Evolutionary conservation across 2,113 vertebrate species (phyloP), one percentile per base, ranked within the genome.

Genomic region (Triplophysa tibetana): DNA sequence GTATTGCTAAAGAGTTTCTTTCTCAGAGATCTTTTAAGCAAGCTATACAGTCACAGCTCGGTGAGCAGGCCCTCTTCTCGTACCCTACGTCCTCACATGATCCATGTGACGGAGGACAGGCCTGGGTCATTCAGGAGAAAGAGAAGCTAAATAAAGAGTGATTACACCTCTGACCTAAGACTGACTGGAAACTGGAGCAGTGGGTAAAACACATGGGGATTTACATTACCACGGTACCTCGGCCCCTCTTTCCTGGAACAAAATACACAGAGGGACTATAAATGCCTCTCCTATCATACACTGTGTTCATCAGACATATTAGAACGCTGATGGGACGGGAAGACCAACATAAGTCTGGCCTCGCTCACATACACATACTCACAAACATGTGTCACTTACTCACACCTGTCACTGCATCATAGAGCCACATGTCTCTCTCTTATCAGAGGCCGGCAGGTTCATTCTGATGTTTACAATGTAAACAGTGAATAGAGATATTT

Each of bases 121-220:
- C 19, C 24, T 21, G 62, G 64, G 75, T 38, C 74, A 54, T 52
- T 54, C 45, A 38, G 19, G 19, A 29, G 58, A 52, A 81, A 66
- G 78, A 77, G 56, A 85, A 81, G 86, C 90, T 93, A 92, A 89
- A 92, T 92, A 88, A 88, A 89, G 86, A 86, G 77, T n/a, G 38
- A 85, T 87, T 83, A 87, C 84, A 90, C 85, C 86, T 91, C 76
- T 90, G 89, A 89, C 87, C 90, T 81, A 79, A 80, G 78, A 80
- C 81, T 82, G 38, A 77, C 26, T 65, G 74, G 62, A 77, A 77
- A 65, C 43, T 88, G 86, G 79, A 82, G 68, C 90, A 89, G 91
- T 91, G 56, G 83, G 81, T 84, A 80, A 88, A 87, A 87, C 38
- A 68, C 85, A 78, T 68, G 62, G 52, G 81, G 87, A 85, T 84